Conservation (phyloP, 64 coral and sea anemone genomes). For the Dendronephthya gigantea region DNA sequence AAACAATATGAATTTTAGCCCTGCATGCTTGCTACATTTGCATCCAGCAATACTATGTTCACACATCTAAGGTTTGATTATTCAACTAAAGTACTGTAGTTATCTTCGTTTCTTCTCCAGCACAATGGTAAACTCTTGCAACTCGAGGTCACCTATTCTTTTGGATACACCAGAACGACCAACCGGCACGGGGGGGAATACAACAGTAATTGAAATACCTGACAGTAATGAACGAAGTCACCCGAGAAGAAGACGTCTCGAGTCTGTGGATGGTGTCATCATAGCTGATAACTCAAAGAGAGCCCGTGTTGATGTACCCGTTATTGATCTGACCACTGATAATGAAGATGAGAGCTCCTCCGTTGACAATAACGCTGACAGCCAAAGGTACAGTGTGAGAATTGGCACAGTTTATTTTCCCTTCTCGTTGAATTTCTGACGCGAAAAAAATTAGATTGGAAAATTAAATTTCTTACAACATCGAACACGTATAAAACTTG, state of each 20-base stretch:
- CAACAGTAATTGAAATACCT: not conserved
- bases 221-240: not conserved
- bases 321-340: conserved; percentile 6
- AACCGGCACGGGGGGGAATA: not conserved
- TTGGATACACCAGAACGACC: conserved; percentile 8
- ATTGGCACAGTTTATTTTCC: no score
- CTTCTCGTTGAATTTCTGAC: no score
- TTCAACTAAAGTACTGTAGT: no score
- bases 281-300: conserved; percentile 1
- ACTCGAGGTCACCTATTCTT: not conserved
- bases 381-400: no score
- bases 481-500: no score
- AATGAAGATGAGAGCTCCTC: not conserved
- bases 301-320: not conserved
- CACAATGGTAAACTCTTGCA: not conserved
- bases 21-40: no score
- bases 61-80: no score
- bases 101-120: not conserved
- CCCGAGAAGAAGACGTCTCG: not conserved
- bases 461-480: no score
- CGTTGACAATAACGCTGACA: not conserved
- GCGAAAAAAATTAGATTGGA: no score
- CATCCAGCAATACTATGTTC: no score
- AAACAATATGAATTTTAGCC: no score
- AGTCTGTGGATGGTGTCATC: not conserved